phyloP scores from a whole-genome alignment of 2,888 invertebrate genomes.

The Yponomeuta cagnagella region DNA sequence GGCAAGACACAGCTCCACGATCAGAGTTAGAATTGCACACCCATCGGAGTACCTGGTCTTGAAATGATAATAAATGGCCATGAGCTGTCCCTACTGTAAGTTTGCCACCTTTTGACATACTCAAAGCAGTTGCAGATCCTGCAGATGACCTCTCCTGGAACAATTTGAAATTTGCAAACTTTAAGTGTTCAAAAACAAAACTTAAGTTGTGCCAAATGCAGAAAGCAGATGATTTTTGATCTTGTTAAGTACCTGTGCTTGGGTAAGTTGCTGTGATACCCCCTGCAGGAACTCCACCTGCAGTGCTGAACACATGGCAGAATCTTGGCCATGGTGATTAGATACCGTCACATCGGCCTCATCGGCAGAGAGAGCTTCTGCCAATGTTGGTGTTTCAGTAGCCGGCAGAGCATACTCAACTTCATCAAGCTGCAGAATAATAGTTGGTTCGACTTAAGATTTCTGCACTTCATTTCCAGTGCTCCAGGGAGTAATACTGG shows the following conservation, averaged over 20 bases:
- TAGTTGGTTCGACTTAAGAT: not conserved
- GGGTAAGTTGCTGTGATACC: constrained; percentile 90
- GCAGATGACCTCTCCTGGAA: constrained; percentile 90
- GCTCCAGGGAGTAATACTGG: too few species aligned
- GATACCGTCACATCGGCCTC: constrained; percentile 37
- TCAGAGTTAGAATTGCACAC: constrained; percentile 82
- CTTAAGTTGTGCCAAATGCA: too few species aligned
- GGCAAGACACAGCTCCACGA: constrained; percentile 86
- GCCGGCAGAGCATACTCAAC: constrained; percentile 65
- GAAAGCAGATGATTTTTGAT: not conserved
- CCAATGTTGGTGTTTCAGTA: constrained; percentile 64
- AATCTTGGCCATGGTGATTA: constrained; percentile 32
- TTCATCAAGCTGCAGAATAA: constrained; percentile 57
- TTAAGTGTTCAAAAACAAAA: too few species aligned
- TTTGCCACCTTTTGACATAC: constrained; percentile 80
- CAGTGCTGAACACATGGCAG: constrained; percentile 56
- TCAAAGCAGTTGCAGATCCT: constrained; percentile 90
- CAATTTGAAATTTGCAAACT: constrained; percentile 15
- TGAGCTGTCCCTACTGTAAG: constrained; percentile 96
- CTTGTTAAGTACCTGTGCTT: constrained; percentile 80
- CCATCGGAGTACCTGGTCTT: constrained; percentile 91
- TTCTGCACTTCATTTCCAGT: not conserved
- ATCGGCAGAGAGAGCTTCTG: constrained; percentile 53
- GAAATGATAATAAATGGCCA: constrained; percentile 86
- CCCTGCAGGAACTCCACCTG: constrained; percentile 83